Base-by-base conservation (phyloP, 2,797 vertebrate species). In the Pterois miles region DNA sequence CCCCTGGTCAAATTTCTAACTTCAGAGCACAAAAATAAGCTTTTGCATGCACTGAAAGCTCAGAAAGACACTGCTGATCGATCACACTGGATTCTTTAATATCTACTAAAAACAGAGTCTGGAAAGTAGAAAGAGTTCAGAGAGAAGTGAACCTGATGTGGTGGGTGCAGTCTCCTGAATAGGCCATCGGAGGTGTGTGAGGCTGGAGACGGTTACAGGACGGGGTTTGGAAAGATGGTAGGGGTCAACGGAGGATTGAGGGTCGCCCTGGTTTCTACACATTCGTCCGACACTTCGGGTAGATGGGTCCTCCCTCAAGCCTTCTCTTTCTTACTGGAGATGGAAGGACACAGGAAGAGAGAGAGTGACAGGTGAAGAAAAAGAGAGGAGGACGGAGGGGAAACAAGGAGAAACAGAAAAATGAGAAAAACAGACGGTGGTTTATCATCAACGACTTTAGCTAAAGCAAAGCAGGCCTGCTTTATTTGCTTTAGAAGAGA, bases 261-360 rank as follows among this genome's bases (percentile, higher is more conserved):
- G 74, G 83, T 52, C 70, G 59, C 63, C 76, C 84, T 79, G 88
- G 76, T 84, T 88, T 63, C 90, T 98, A 99, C 93, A 99, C 94
- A 76, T 96, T 96, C 62, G 96, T 98, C 93, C 98, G 96, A 95
- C 97, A 98, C 93, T 97, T 99, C 78, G 98, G 98, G 90, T 97
- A 96, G 94, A 99, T 98, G 86, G 98, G 97, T 89, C 97, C 98
- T 1, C 96, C 98, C 38, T 97, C 97, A 76, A 98, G 96, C 95
- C 98, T 96, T 95, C 95, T 98, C 96, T 98, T 97, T 95, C 97
- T 97, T 95, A 99, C 98, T 99, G 76, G 78, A 83, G 65, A 85
- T 4, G 64, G 71, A 33, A 62, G 38, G 69, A 74, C 60, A 58
- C 48, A 58, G 66, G 59, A 36, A 57, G 53, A 56, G 38, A n/a